A percentile compares a stretch with the other conserved stretches of the same genome.
phyloP scores from a whole-genome alignment of 1,140 invertebrate species.

The Sarcophaga bullata region DNA sequence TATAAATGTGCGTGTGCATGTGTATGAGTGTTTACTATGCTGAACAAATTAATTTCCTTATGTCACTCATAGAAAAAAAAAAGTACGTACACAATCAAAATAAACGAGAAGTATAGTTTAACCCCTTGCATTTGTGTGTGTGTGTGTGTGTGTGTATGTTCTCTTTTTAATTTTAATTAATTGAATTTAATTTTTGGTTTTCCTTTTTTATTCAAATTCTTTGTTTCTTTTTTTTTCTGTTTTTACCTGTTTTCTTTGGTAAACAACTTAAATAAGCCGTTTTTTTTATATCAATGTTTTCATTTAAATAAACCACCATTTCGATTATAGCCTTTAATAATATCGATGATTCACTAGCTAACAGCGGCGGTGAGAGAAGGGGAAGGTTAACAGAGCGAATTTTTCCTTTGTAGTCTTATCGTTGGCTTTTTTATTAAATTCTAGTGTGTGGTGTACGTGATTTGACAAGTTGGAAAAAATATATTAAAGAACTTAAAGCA shows the following conservation, averaged over 20 bases:
- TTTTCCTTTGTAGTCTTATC: neutral
- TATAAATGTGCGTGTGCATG: neutral
- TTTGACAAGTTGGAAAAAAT: neutral
- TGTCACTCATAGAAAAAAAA: neutral
- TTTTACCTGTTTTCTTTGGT: neutral
- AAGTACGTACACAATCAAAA: neutral
- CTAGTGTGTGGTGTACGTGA: too few species aligned
- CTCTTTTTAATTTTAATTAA: neutral
- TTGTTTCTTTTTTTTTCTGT: neutral
- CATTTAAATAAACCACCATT: too few species aligned
- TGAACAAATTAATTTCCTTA: slow-evolving; percentile 6
- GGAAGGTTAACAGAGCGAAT: neutral
- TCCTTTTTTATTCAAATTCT: neutral
- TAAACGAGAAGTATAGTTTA: too few species aligned
- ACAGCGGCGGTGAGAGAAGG: neutral
- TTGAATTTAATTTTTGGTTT: neutral
- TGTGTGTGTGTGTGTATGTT: too few species aligned
- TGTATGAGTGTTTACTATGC: neutral
- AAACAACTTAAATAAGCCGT: neutral
- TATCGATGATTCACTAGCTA: too few species aligned
- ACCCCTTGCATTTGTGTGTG: too few species aligned
- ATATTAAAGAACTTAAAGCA: neutral
- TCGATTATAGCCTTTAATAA: too few species aligned
- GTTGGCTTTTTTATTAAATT: neutral
- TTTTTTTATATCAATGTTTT: too few species aligned